Evolutionary conservation across 2,797 vertebrate species (phyloP), one percentile per base, ranked within the genome.

Genomic region (Lagorchestes hirsutus): DNA sequence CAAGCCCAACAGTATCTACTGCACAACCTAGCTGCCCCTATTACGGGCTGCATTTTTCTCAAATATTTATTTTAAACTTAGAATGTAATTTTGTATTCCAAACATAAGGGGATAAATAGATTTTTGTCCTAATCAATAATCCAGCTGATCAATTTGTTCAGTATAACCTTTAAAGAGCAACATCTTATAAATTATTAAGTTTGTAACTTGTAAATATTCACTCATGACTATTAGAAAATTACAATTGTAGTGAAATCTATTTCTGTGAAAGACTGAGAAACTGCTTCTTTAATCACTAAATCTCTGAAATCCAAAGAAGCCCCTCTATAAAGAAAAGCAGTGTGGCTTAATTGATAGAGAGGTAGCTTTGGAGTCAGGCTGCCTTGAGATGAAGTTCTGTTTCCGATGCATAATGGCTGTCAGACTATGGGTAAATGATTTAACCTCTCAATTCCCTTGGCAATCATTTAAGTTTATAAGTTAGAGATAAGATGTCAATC

Each of bases 211-310:
- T 22, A 74, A 40, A 74, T 5, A 62, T 62, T 62, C 34, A 95
- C 90, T 50, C 95, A 90, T 13, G 34, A 95, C 14, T 40, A n/a
- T 16, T 74, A 93, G 59, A 96, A 95, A 97, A 58, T 90, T 91
- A 87, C 34, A 46, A 91, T 95, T 97, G 96, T 92, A 97, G 94
- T 94, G 91, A 97, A 94, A 95, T 96, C 93, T 91, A 74, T 94
- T 97, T 96, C 93, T 94, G 46, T 94, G 93, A 97, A 98, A 95
- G 82, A 93, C 92, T 95, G 87, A 96, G 96, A 98, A 95, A 93
- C 87, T 94, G 54, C 96, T 96, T 95, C 90, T 98, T 98, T 95
- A 93, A 5, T 92, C 62, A 93, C 92, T n/a, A 62, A 95, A 98
- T 59, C 58, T 96, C 96, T 97, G 95, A 92, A 96, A 94, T 97